phyloP scores from a whole-genome alignment of 2,888 invertebrate species.

The Baccha elongata region DNA sequence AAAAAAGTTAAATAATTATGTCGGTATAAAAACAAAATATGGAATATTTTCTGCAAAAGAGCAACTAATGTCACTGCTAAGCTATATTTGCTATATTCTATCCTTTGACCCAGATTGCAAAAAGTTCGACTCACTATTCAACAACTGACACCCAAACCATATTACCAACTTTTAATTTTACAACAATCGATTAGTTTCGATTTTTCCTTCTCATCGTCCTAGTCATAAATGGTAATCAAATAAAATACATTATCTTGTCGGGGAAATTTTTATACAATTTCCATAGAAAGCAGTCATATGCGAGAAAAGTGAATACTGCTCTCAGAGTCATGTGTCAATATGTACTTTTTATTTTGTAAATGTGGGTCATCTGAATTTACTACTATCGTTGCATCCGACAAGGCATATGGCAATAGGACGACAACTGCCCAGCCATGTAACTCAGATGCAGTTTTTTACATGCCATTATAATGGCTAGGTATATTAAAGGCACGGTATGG shows the following conservation, averaged over 20 bases:
- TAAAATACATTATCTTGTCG: constrained; percentile 6
- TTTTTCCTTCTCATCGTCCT: not conserved
- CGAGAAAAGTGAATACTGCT: not conserved
- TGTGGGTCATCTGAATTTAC: constrained; percentile 21
- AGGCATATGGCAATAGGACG: too few relatives aligned
- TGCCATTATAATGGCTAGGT: too few relatives aligned
- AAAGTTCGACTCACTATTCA: not conserved
- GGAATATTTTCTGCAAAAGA: too few relatives aligned
- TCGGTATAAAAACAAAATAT: too few relatives aligned
- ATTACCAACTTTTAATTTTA: too few relatives aligned
- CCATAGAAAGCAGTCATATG: not conserved
- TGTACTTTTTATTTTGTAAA: constrained; percentile 12
- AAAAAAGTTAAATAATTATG: too few relatives aligned
- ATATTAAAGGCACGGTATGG: too few relatives aligned
- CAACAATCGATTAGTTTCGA: constrained; percentile 14
- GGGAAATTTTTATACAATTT: constrained; percentile 6
- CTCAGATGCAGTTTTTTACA: too few relatives aligned
- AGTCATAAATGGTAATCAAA: constrained; percentile 12
- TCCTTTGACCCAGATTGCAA: not conserved
- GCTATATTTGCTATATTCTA: too few relatives aligned
- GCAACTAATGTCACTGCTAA: too few relatives aligned
- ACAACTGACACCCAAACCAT: not conserved
- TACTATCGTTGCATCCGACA: constrained; percentile 21
- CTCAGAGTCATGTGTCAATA: not conserved
- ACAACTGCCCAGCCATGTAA: too few relatives aligned